These are phyloP conservation scores for Hypsopygia costalis DNA, from an alignment of 2,888 invertebrate species.

Conservation along the genomic window DNA sequence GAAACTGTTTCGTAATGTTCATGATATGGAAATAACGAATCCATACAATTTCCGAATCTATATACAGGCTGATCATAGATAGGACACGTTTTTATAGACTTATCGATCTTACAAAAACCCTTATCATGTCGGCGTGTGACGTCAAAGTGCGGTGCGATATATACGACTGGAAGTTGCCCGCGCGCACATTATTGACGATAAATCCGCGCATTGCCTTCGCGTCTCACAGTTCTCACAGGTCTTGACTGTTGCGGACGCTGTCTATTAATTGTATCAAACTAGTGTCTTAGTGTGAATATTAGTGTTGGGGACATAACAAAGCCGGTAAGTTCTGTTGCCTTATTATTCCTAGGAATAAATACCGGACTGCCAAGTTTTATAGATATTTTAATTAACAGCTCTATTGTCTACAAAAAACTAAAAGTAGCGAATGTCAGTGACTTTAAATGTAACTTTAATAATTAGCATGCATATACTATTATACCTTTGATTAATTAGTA, in stretches of 20 bases:
- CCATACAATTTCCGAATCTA: no score
- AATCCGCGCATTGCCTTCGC: constrained; percentile 49
- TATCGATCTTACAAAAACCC: constrained; percentile 34
- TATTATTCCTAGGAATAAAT: constrained; percentile 2
- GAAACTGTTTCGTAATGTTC: no score
- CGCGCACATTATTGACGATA: constrained; percentile 65
- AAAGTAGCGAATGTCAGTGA: no score
- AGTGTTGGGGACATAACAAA: constrained; percentile 36
- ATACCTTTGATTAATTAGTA: no score
- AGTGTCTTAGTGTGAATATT: constrained; percentile 50
- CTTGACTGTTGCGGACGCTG: constrained; percentile 32
- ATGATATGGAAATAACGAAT: no score
- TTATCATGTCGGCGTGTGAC: constrained; percentile 51
- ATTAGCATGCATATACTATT: no score
- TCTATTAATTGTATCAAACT: constrained; percentile 30
- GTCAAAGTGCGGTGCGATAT: constrained; percentile 55
- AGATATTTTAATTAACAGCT: no score
- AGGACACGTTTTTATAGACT: constrained; percentile 36
- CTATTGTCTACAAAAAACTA: no score
- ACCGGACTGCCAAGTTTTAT: background rate
- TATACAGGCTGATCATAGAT: constrained; percentile 19
- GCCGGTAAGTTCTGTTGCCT: constrained; percentile 38
- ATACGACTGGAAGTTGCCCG: constrained; percentile 57
- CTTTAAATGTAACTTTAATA: background rate
- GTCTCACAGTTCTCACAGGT: constrained; percentile 43